phyloP scores from a whole-genome alignment of 2,797 vertebrate genomes.

The Lepilemur ruficaudatus region DNA sequence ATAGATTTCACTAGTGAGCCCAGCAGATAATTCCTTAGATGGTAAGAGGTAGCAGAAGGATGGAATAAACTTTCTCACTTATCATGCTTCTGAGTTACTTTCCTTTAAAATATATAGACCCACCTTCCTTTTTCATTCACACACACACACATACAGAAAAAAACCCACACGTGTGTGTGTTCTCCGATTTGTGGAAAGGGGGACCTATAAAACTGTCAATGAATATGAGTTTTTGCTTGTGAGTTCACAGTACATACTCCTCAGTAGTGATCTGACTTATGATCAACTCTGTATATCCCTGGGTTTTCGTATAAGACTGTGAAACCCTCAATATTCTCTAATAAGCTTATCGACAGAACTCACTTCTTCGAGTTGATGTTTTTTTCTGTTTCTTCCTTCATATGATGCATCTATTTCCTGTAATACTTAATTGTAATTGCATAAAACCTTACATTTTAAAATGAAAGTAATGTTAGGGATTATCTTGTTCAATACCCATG shows the following conservation, averaged over 20 bases:
- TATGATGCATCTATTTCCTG: not conserved
- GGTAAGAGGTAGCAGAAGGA: not conserved
- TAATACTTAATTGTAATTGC: not conserved
- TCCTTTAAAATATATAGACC: not conserved
- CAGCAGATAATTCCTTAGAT: not conserved
- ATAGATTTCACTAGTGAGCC: not conserved
- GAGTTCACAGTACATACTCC: not conserved
- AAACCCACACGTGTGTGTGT: not conserved
- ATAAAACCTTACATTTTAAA: not conserved
- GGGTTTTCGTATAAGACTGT: not conserved
- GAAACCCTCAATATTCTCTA: not conserved
- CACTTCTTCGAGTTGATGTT: not conserved
- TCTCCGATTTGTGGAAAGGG: not conserved
- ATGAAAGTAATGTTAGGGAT: not conserved
- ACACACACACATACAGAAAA: not conserved
- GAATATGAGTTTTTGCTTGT: not conserved
- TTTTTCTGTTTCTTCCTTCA: not conserved
- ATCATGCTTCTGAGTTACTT: not conserved
- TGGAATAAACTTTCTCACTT: not conserved
- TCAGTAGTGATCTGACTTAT: not conserved
- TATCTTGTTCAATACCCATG: not conserved
- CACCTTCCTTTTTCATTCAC: not conserved
- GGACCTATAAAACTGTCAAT: not conserved
- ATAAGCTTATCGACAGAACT: not conserved
- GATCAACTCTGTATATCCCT: not conserved